phyloP scores from a whole-genome alignment of 1,140 invertebrate genomes.

The Chironomus tepperi region DNA sequence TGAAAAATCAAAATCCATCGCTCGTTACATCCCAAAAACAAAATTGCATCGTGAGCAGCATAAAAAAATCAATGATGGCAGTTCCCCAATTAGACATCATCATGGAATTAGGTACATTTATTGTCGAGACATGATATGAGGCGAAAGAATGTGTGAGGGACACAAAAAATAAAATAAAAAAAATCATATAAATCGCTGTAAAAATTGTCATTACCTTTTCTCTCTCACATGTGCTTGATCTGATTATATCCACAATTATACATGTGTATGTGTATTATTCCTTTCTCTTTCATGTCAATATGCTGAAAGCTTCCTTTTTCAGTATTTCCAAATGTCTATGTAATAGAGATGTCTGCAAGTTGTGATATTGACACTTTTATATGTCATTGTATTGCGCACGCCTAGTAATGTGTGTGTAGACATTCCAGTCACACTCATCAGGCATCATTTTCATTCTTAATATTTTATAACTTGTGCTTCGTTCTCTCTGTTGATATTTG shows the following conservation, averaged over 20 bases:
- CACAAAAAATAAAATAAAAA: too few relatives aligned
- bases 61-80: not conserved
- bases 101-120: constrained; percentile 8
- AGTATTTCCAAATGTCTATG: not conserved
- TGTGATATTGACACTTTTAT: not conserved
- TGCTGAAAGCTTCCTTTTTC: too few relatives aligned
- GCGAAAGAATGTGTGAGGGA: too few relatives aligned
- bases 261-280: not conserved
- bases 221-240: not conserved
- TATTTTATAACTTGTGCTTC: not conserved
- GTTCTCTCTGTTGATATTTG: constrained; percentile 5
- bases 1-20: too few relatives aligned
- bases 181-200: not conserved
- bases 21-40: not conserved
- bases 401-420: not conserved
- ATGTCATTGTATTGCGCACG: not conserved
- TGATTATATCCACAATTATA: too few relatives aligned
- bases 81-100: constrained; percentile 10
- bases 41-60: not conserved
- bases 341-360: not conserved
- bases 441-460: not conserved
- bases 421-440: constrained; percentile 6
- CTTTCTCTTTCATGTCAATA: too few relatives aligned
- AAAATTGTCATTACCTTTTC: not conserved
- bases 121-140: not conserved